Conservation (phyloP, 2,888 invertebrate species). For the Melitaea athalia region DNA sequence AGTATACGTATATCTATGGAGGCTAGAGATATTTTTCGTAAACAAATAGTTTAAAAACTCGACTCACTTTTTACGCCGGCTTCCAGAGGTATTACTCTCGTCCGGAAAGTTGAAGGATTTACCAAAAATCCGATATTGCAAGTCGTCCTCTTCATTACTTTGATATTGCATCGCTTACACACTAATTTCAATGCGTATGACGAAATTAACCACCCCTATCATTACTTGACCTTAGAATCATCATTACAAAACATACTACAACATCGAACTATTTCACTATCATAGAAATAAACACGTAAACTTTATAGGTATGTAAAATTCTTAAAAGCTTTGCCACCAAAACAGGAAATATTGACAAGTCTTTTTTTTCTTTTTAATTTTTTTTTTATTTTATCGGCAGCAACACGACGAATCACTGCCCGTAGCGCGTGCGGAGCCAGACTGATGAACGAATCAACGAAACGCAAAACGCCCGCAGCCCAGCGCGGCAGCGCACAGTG, state of each 20-base stretch:
- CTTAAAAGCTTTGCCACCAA: slow-evolving; percentile 42
- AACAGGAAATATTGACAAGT: slow-evolving; percentile 39
- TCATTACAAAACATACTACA: slow-evolving; percentile 52
- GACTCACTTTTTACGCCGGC: slow-evolving; percentile 73
- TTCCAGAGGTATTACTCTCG: slow-evolving; percentile 53
- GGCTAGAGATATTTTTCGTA: slow-evolving; percentile 14
- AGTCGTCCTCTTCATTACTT: slow-evolving; percentile 77
- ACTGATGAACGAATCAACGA: slow-evolving; percentile 54
- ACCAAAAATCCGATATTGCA: slow-evolving; percentile 80
- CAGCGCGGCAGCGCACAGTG: too few species aligned
- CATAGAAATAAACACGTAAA: slow-evolving; percentile 10
- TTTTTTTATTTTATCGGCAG: slow-evolving; percentile 26
- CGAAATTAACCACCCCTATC: slow-evolving; percentile 71
- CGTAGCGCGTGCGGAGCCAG: slow-evolving; percentile 68
- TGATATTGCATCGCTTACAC: slow-evolving; percentile 80
- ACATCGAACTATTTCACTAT: slow-evolving; percentile 33
- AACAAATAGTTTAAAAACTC: slow-evolving; percentile 38
- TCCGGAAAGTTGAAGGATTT: slow-evolving; percentile 72
- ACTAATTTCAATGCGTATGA: slow-evolving; percentile 60
- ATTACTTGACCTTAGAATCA: slow-evolving; percentile 69
- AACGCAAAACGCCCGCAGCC: too few species aligned
- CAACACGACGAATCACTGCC: slow-evolving; percentile 59
- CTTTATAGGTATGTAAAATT: slow-evolving; percentile 22
- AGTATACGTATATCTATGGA: neutral
- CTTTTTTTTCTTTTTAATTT: slow-evolving; percentile 43